Evolutionary conservation across 1,140 invertebrate species (phyloP).

Genomic region (Ceratina calcarata): DNA sequence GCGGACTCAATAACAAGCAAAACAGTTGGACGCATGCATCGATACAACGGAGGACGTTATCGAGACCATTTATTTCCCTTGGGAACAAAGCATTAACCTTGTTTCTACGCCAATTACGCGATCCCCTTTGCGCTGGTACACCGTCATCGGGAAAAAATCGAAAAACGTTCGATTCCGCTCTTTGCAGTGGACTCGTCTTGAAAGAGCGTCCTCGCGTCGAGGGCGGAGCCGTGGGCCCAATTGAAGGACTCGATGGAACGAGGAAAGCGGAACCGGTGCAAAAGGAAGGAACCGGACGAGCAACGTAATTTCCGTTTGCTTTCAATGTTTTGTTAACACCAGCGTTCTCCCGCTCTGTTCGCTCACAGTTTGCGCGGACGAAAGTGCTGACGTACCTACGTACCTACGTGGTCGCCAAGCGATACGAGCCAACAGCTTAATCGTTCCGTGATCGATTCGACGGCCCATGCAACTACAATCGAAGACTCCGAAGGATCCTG

Average conservation of each 20-base stretch:
- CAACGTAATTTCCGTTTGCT: slow-evolving; percentile 16
- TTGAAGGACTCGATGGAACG: neutral
- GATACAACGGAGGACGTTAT: slow-evolving; percentile 3
- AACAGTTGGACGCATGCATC: neutral
- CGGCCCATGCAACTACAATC: neutral
- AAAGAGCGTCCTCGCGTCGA: neutral
- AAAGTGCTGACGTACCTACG: neutral
- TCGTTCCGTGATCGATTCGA: neutral
- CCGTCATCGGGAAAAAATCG: neutral
- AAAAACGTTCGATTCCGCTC: neutral
- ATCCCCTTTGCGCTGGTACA: neutral
- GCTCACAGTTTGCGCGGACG: no score
- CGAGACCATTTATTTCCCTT: neutral
- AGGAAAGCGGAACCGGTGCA: no score
- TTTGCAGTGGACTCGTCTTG: neutral
- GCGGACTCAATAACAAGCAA: slow-evolving; percentile 3
- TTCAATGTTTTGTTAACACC: slow-evolving; percentile 8
- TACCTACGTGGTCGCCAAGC: no score
- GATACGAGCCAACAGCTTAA: neutral
- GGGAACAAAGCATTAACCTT: neutral
- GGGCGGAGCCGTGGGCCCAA: neutral
- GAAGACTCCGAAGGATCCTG: neutral
- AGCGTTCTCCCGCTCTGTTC: neutral
- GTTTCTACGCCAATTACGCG: slow-evolving; percentile 3
- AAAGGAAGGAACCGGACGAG: slow-evolving; percentile 2